These are phyloP conservation scores for Trachymyrmex septentrionalis DNA, from an alignment of 1,140 invertebrate genomes.

Conservation along the genomic window DNA sequence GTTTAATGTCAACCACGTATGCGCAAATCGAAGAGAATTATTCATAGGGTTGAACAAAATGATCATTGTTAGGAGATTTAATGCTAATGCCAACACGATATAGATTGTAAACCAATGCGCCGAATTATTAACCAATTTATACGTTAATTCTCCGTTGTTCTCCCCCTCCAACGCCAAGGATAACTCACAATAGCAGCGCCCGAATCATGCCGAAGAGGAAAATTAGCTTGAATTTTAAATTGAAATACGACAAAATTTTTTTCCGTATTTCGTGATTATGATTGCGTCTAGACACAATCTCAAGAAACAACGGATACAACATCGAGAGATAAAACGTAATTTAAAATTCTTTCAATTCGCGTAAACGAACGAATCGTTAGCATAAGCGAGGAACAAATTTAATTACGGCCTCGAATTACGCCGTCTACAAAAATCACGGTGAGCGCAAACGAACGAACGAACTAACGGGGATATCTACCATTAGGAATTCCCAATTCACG, in stretches of 20 bases:
- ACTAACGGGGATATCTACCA: conserved; percentile 61
- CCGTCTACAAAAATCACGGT: conserved; percentile 76
- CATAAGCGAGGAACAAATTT: conserved; percentile 70
- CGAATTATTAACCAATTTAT: conserved; percentile 58
- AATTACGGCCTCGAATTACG: conserved; percentile 72
- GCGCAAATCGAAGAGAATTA: conserved; percentile 31
- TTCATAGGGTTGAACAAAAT: conserved; percentile 47
- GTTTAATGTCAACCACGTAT: conserved; percentile 24
- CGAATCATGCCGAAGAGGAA: neutral
- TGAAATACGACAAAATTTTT: neutral
- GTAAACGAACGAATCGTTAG: conserved; percentile 35
- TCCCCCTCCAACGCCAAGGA: neutral
- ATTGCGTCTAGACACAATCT: neutral
- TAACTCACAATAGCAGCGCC: conserved; percentile 13
- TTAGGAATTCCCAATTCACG: conserved; percentile 82
- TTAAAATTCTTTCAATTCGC: neutral
- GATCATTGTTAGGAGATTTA: conserved; percentile 50
- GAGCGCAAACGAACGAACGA: conserved; percentile 13
- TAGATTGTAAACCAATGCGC: conserved; percentile 54
- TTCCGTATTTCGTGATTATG: neutral
- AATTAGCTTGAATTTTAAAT: conserved; percentile 22
- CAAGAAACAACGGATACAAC: neutral
- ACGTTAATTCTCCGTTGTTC: conserved; percentile 30
- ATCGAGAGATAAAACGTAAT: neutral
- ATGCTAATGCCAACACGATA: conserved; percentile 34